These are phyloP conservation scores for Epinephelus fuscoguttatus DNA, from an alignment of 2,113 vertebrate species.

Conservation along the genomic window DNA sequence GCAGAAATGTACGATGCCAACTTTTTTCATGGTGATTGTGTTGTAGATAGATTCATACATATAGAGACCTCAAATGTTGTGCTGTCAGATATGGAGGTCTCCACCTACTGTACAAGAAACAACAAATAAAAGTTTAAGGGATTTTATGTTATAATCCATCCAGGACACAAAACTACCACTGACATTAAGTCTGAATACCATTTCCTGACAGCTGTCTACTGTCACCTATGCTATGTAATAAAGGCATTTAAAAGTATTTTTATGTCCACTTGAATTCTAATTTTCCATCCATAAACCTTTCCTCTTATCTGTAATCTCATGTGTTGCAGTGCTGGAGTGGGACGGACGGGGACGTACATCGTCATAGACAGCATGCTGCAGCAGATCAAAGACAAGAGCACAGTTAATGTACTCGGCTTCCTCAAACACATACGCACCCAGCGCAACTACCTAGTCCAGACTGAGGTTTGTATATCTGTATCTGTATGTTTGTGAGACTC, in stretches of 20 bases:
- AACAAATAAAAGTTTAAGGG: neutral
- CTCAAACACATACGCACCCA: slow-evolving; percentile 98
- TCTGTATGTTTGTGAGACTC: neutral
- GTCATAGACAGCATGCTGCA: slow-evolving; percentile 97
- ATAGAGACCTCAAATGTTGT: neutral
- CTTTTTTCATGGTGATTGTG: too few relatives aligned
- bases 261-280: neutral
- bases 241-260: neutral
- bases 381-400: slow-evolving; percentile 95
- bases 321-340: slow-evolving; percentile 91
- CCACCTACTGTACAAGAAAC: neutral
- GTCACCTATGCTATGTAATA: neutral
- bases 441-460: slow-evolving; percentile 98
- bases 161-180: neutral
- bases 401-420: slow-evolving; percentile 93
- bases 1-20: too few relatives aligned
- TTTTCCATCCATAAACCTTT: neutral
- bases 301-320: neutral
- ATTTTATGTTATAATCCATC: neutral
- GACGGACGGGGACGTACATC: slow-evolving; percentile 96
- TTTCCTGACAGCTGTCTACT: neutral
- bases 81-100: neutral
- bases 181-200: neutral
- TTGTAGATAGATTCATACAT: neutral
- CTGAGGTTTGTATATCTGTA: slow-evolving; percentile 87